Evolutionary conservation across 1,140 invertebrate species (phyloP).

Genomic region (Neocloeon triangulifer): DNA sequence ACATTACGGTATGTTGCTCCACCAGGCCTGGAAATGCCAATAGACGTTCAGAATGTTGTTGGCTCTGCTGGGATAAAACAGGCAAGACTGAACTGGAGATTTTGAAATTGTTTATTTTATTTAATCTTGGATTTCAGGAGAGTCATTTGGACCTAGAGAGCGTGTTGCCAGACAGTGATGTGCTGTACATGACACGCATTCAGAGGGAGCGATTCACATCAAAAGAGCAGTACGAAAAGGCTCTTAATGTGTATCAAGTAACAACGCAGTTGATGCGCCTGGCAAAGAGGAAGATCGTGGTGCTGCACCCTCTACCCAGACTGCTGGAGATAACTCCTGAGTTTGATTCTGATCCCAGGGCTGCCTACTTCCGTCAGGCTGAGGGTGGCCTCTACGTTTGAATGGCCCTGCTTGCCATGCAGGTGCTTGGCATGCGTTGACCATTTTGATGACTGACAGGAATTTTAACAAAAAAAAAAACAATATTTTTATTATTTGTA

Average conservation of each 20-base stretch:
- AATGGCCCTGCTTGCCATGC: constrained; percentile 90
- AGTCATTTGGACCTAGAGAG: constrained; percentile 50
- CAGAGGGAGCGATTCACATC: constrained; percentile 80
- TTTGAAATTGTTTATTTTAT: constrained; percentile 6
- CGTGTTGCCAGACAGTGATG: constrained; percentile 79
- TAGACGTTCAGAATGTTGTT: constrained; percentile 59
- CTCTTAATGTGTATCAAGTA: constrained; percentile 64
- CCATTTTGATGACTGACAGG: too few relatives aligned
- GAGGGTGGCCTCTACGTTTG: constrained; percentile 95
- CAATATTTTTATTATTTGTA: too few relatives aligned
- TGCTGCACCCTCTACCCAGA: constrained; percentile 93
- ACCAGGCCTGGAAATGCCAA: constrained; percentile 68
- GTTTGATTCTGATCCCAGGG: constrained; percentile 86
- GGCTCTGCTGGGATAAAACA: constrained; percentile 53
- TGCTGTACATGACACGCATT: constrained; percentile 94
- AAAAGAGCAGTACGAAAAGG: constrained; percentile 68
- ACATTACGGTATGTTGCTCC: constrained; percentile 79
- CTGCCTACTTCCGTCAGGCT: constrained; percentile 95
- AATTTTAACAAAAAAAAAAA: too few relatives aligned
- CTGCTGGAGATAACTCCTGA: constrained; percentile 84
- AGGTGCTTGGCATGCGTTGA: constrained; percentile 49
- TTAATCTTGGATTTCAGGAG: constrained; percentile 17
- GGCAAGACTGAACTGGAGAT: constrained; percentile 13
- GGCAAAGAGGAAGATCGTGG: constrained; percentile 81
- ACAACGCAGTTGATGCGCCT: constrained; percentile 89